These are phyloP conservation scores for Stictonetta naevosa DNA, from an alignment of 2,113 vertebrate species.

Conservation along the genomic window DNA sequence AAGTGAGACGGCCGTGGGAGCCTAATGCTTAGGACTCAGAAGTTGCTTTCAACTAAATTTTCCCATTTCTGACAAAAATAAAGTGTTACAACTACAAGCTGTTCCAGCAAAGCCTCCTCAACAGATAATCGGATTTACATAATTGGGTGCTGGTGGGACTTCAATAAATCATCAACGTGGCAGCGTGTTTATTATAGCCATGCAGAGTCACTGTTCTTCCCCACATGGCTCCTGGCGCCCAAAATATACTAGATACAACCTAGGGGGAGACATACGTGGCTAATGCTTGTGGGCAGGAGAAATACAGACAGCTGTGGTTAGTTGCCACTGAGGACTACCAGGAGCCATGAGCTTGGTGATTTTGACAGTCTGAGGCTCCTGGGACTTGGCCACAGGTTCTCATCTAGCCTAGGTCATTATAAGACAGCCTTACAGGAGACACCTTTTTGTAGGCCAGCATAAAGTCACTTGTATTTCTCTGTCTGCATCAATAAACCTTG, in stretches of 20 bases:
- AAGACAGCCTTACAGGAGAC: not conserved
- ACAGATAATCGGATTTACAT: constrained; percentile 83
- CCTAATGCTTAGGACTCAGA: not conserved
- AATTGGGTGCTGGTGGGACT: constrained; percentile 76
- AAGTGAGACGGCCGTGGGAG: not conserved
- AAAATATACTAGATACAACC: not conserved
- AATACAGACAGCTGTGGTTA: not conserved
- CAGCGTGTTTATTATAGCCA: constrained; percentile 65
- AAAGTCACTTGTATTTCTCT: not conserved
- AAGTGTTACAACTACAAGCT: constrained; percentile 77
- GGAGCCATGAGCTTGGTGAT: not conserved
- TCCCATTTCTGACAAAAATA: constrained; percentile 46
- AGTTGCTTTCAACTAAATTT: constrained; percentile 61
- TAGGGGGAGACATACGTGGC: not conserved
- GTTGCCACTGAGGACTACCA: not conserved
- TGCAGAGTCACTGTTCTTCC: constrained; percentile 31
- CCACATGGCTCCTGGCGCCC: not conserved
- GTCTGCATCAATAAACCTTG: not conserved
- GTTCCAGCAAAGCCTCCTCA: constrained; percentile 77
- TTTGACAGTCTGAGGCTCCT: not conserved
- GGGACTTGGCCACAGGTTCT: not conserved
- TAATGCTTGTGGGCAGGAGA: not conserved
- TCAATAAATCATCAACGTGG: constrained; percentile 73
- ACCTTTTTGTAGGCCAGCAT: not conserved
- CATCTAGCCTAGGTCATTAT: not conserved